Evolutionary conservation across 2,113 vertebrate species (phyloP), one percentile per base, ranked within the genome.

Genomic region (Rattus rattus): DNA sequence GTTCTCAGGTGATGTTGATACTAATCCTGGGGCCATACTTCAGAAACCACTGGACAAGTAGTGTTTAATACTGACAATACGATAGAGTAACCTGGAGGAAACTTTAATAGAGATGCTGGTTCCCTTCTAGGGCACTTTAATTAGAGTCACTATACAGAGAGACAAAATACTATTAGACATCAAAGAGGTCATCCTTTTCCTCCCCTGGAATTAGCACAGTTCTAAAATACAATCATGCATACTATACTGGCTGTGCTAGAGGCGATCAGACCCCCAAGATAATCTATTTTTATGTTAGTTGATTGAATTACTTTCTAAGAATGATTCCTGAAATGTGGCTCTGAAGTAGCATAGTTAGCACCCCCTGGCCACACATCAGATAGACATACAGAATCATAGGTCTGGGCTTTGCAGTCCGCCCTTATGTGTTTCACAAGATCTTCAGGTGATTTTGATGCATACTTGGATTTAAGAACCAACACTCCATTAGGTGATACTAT

Each of bases 341-440:
- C 49, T 65, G 10, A 49, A n/a, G 5, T n/a, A 52, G 49, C 10
- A 86, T 52, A 47, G 88, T 88, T 52, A 73, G 2, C 12, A 75
- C 59, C 16, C 0, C 0, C 36, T 26, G 12, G 1, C 1, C 1
- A 36, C 17, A 65, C 1, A 3, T 49, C 1, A 61, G 47, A 89
- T 1, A 70, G n/a, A 77, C 20, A 12, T 65, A n/a, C 39, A 92
- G 49, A 69, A 39, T 61, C n/a, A 86, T 39, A 92, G 61, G 30
- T 17, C n/a, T n/a, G 30, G 24, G 7, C 65, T 80, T 36, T 91
- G 11, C 39, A 90, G 47, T 5, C 1, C 13, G 84, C 9, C 1
- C 63, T 65, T 83, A 39, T 90, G 11, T 28, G 43, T 22, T 80
- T 92, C 79, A 83, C 1, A 90, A 81, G 47, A 2, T 85, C 12